Evolutionary conservation across 2,888 invertebrate genomes (phyloP), one percentile per base, ranked within the genome.

Genomic region (Himalopsyche anomala): DNA sequence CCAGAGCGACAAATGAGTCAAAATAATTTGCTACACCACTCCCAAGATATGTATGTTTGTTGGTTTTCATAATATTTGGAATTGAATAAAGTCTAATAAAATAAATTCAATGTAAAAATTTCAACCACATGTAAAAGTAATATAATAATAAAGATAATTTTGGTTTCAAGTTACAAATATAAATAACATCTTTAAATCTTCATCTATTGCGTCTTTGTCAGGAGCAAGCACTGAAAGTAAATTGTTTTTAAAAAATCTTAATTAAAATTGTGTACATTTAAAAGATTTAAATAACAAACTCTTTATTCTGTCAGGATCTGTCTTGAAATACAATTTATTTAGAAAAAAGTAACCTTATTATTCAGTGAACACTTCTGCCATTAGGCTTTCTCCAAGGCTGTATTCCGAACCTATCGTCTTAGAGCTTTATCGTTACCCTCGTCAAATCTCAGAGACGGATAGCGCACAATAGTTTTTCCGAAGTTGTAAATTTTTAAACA

Each of bases 401-500:
- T 62, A 62, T 62, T 62, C 62, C 62, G 19, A 62, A 62, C 62
- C 62, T 19, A 62, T 62, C 62, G 62, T 62, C 62, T 62, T 62
- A 62, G 19, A 62, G 62, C 62, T 62, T 85, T 69, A 82, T 80
- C 80, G 80, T 80, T 80, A 85, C 85, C 85, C 85, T 85, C 85
- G 85, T 85, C 85, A 85, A 85, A 85, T 85, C 81, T 62, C 19
- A 28, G 82, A 80, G 84, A 84, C 80, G 51, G 36, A 28, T 80
- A 56, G 51, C 45, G 82, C 51, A 85, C 82, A 82, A 82, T 85
- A 82, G 85, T 82, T 85, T 84, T 81, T 55, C 85, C 74, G 82
- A 51, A 82, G 51, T 85, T 85, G 82, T 85, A 81, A 81, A 85
- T 85, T 85, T 85, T 85, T 85, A 85, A 85, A 83, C 62, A 62